Evolutionary conservation across 2,113 vertebrate species (phyloP).

Genomic region (Chroicocephalus ridibundus): DNA sequence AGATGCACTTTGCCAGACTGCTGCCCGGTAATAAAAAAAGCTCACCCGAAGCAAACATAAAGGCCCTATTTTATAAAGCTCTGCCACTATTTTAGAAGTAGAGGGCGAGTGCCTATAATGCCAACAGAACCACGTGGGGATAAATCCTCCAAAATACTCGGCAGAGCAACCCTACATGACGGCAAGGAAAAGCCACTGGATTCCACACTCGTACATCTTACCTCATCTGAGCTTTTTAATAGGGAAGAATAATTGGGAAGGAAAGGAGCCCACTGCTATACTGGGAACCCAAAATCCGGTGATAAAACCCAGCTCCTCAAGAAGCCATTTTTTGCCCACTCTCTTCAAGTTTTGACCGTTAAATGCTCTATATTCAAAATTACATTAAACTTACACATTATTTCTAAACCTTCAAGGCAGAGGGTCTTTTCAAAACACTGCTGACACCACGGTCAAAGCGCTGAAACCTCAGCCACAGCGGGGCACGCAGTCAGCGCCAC

Average conservation of each 20-base stretch:
- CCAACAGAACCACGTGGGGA: background rate
- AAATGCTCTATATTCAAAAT: background rate
- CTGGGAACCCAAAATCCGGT: background rate
- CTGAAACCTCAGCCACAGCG: background rate
- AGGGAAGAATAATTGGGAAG: background rate
- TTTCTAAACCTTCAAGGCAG: background rate
- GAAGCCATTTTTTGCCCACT: background rate
- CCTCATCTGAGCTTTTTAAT: background rate
- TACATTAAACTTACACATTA: background rate
- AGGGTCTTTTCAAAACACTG: background rate
- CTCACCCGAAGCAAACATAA: background rate
- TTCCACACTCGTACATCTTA: background rate
- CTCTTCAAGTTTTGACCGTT: background rate
- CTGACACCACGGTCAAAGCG: background rate
- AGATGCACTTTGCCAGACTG: background rate
- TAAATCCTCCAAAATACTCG: background rate
- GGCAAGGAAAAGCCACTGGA: background rate
- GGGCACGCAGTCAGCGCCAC: background rate
- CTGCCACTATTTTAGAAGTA: background rate
- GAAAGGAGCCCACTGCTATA: background rate
- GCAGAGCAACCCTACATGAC: accelerated
- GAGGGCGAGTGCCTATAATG: background rate
- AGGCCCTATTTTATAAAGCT: background rate
- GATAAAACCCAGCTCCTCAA: background rate
- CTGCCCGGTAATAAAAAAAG: background rate